Conservation (phyloP, 2,888 invertebrate genomes). For the Synergus umbraculus region DNA sequence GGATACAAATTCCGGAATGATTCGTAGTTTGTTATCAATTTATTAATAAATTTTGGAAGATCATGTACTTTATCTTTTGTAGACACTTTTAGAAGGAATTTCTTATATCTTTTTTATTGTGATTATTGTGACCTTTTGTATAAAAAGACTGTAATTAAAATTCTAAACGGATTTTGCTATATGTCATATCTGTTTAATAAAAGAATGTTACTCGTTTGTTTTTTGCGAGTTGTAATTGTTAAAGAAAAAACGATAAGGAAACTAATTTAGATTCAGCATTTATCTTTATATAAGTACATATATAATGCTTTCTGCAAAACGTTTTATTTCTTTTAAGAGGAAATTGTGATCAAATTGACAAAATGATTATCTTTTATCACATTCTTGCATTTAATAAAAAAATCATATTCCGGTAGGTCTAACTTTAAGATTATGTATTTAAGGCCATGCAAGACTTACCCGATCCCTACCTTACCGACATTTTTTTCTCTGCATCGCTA, state of each 20-base stretch:
- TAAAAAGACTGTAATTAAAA: background rate
- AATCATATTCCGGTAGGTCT: background rate
- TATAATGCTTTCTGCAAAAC: background rate
- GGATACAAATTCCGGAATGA: no score
- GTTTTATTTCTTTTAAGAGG: no score
- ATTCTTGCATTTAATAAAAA: background rate
- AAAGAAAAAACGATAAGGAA: background rate
- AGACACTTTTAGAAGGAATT: conserved; percentile 5
- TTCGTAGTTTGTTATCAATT: background rate
- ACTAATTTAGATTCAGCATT: background rate
- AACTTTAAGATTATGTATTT: no score
- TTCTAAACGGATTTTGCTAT: background rate
- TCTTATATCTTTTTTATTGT: background rate
- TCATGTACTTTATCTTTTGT: conserved; percentile 3
- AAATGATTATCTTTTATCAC: background rate
- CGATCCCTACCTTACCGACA: no score
- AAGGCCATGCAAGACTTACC: no score
- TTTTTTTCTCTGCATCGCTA: no score
- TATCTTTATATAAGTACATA: background rate
- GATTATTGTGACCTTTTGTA: background rate
- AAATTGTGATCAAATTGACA: background rate
- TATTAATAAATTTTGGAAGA: background rate
- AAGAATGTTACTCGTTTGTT: background rate
- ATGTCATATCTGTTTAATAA: conserved; percentile 4
- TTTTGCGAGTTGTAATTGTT: background rate